A percentile compares a stretch with the other conserved stretches of the same genome.
phyloP scores from a whole-genome alignment of 2,797 vertebrate genomes.

The Paguma larvata region DNA sequence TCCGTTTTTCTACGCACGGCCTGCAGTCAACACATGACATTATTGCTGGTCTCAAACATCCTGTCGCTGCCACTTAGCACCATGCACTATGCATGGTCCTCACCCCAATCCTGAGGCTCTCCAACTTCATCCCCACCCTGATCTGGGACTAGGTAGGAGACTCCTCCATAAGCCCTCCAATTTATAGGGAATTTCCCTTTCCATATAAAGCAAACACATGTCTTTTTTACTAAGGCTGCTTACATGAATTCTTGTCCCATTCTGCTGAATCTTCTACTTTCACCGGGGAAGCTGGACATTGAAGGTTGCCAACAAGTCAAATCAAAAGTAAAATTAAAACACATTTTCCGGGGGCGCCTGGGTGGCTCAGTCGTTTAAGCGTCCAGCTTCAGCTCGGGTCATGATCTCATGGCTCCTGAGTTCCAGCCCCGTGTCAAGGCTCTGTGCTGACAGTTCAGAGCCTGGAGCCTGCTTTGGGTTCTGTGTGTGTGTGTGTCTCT shows the following conservation, averaged over 20 bases:
- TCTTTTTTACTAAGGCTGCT: not conserved
- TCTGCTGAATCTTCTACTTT: not conserved
- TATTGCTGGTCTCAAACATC: not conserved
- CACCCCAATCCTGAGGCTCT: not conserved
- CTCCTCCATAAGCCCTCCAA: not conserved
- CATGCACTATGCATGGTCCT: not conserved
- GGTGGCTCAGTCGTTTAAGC: too few species aligned
- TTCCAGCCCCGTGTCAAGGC: too few species aligned
- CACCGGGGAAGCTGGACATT: not conserved
- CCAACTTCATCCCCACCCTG: not conserved
- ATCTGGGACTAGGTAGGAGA: not conserved
- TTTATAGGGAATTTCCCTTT: not conserved
- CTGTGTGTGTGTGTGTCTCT: too few species aligned
- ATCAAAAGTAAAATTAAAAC: slow-evolving; percentile 16
- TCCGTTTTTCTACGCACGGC: not conserved
- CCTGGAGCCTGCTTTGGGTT: too few species aligned
- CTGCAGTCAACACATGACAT: not conserved
- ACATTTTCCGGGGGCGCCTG: not conserved
- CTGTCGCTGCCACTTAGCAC: not conserved
- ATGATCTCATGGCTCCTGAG: too few species aligned
- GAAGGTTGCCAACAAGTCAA: slow-evolving; percentile 46
- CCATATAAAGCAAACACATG: not conserved
- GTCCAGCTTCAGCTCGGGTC: too few species aligned
- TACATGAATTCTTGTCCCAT: not conserved
- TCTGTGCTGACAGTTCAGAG: too few species aligned